These are phyloP conservation scores for Pithys albifrons DNA, from an alignment of 2,113 vertebrate genomes.

Conservation along the genomic window DNA sequence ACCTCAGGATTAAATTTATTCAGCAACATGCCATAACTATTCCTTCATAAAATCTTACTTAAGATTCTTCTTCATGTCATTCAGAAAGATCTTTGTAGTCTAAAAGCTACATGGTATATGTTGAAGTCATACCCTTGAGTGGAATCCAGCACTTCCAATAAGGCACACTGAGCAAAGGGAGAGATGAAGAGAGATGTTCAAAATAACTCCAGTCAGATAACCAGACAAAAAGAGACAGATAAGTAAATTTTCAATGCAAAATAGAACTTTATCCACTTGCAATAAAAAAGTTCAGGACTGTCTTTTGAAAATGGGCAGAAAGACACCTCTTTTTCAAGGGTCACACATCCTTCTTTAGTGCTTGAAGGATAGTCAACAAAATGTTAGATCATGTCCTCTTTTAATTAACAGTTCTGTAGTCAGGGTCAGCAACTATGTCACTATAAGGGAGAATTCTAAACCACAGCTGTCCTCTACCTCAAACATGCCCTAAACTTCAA, in stretches of 20 bases:
- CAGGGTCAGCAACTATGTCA: not conserved
- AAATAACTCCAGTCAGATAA: not conserved
- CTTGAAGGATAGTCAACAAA: not conserved
- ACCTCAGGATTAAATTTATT: not conserved
- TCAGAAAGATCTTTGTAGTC: not conserved
- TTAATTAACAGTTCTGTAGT: not conserved
- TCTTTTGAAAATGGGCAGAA: not conserved
- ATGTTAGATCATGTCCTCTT: not conserved
- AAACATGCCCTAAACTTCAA: not conserved
- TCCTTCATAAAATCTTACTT: not conserved
- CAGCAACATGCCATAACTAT: not conserved
- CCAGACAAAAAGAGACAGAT: not conserved
- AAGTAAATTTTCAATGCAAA: not conserved
- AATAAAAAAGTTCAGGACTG: not conserved
- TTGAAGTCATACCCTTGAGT: not conserved
- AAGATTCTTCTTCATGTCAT: not conserved
- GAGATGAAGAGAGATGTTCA: not conserved
- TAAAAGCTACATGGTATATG: not conserved
- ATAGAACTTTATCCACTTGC: not conserved
- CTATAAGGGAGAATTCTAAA: not conserved
- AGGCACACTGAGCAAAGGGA: fast-evolving
- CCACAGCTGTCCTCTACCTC: not conserved
- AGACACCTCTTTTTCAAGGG: not conserved
- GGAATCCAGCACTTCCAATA: not conserved
- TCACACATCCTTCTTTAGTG: not conserved